Evolutionary conservation across 2,888 invertebrate genomes (phyloP).

Genomic region (Seira sanloemensis): DNA sequence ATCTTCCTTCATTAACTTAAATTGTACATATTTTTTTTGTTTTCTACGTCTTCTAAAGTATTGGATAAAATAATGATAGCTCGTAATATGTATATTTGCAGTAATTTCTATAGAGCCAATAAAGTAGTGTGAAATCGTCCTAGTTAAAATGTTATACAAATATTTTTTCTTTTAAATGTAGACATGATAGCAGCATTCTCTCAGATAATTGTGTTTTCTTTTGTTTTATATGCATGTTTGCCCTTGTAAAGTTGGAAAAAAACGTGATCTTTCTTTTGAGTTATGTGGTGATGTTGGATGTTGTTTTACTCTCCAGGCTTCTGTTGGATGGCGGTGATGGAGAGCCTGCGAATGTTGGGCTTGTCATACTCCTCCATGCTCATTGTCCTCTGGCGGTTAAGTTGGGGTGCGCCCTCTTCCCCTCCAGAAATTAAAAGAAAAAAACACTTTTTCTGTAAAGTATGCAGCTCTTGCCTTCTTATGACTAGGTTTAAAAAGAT

Average conservation of each 20-base stretch:
- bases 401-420: slow-evolving; percentile 75
- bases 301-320: slow-evolving; percentile 65
- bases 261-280: background rate
- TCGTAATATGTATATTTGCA: background rate
- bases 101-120: slow-evolving; percentile 9
- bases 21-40: background rate
- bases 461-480: too few relatives aligned
- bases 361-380: slow-evolving; percentile 90
- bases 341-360: slow-evolving; percentile 85
- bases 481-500: too few relatives aligned
- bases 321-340: slow-evolving; percentile 77
- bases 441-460: too few relatives aligned
- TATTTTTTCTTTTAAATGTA: slow-evolving; percentile 12
- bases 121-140: background rate
- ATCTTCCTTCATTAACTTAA: background rate
- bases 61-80: slow-evolving; percentile 2
- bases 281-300: background rate
- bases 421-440: slow-evolving; percentile 80
- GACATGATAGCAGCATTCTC: background rate
- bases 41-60: slow-evolving; percentile 7
- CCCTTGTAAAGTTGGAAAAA: background rate
- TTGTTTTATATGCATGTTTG: slow-evolving; percentile 9
- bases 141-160: slow-evolving; percentile 3
- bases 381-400: slow-evolving; percentile 80
- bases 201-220: background rate